Conservation (phyloP, 2,888 invertebrate genomes). For the Heliconius sara region DNA sequence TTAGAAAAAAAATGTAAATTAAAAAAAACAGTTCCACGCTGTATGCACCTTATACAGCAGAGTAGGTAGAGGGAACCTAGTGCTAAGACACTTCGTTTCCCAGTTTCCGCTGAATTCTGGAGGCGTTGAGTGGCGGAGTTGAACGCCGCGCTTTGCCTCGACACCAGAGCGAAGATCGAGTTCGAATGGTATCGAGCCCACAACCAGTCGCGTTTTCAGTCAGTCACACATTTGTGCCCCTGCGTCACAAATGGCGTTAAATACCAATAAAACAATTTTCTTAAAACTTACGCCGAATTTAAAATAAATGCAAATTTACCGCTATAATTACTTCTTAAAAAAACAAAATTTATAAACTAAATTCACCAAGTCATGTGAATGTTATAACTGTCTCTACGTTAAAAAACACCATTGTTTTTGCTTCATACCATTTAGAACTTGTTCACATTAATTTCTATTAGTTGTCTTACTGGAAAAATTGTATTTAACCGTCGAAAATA, state of each 20-base stretch:
- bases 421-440: slow-evolving; percentile 6
- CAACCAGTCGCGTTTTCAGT: no score
- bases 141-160: no score
- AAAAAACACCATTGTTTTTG: slow-evolving; percentile 10
- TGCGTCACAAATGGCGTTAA: no score
- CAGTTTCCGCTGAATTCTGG: no score
- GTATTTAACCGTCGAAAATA: background rate
- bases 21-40: no score
- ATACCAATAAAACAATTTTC: background rate
- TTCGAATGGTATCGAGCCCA: no score
- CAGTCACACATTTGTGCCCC: no score
- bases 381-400: slow-evolving; percentile 17
- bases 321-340: slow-evolving; percentile 2
- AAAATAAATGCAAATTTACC: slow-evolving; percentile 9
- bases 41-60: no score
- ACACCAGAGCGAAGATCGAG: no score
- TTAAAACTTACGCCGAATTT: background rate
- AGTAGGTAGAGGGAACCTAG: no score
- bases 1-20: background rate
- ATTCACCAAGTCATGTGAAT: slow-evolving; percentile 15
- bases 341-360: background rate
- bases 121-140: no score
- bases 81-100: no score
- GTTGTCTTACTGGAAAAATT: slow-evolving; percentile 17
- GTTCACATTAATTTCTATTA: slow-evolving; percentile 12